Percentiles rank a stretch among this genome's conserved stretches.
Evolutionary conservation across 64 coral and sea anemone genomes (phyloP).

Genomic region (Montipora foliosa): DNA sequence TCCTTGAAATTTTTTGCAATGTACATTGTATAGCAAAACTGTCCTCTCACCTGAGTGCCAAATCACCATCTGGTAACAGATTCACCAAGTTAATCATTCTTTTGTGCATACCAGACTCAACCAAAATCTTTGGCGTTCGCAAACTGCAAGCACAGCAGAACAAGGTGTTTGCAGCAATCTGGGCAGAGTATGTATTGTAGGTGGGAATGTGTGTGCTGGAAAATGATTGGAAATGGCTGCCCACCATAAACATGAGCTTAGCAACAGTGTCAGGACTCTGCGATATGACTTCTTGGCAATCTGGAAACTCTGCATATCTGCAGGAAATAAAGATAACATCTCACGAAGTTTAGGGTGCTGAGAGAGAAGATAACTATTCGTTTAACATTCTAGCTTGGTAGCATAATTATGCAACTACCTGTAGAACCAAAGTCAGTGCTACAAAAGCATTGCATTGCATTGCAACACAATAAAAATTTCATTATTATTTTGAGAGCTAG

Average conservation of each 20-base stretch:
- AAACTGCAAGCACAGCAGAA: constrained; percentile 88
- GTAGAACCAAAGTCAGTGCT: too few relatives aligned
- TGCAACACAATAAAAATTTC: too few relatives aligned
- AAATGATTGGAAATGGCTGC: constrained; percentile 33
- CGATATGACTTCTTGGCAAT: constrained; percentile 74
- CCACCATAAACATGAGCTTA: constrained; percentile 88
- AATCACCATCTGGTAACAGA: constrained; percentile 50
- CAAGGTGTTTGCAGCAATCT: constrained; percentile 91
- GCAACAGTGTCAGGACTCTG: constrained; percentile 46
- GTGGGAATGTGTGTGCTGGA: not conserved
- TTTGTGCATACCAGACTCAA: constrained; percentile 66
- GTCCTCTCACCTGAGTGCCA: constrained; percentile 72
- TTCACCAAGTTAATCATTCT: constrained; percentile 80
- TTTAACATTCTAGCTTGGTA: too few relatives aligned
- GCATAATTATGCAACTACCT: too few relatives aligned
- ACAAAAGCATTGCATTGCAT: too few relatives aligned
- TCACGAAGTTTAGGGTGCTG: not conserved
- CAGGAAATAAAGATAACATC: not conserved
- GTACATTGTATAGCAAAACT: not conserved
- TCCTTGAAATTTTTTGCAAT: too few relatives aligned
- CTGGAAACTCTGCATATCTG: constrained; percentile 89
- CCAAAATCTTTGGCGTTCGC: constrained; percentile 67
- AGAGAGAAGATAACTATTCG: too few relatives aligned
- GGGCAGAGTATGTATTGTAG: constrained; percentile 73
- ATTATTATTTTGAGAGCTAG: too few relatives aligned